Conservation (phyloP, 1,140 invertebrate genomes). For the Lepidurus couesii region DNA sequence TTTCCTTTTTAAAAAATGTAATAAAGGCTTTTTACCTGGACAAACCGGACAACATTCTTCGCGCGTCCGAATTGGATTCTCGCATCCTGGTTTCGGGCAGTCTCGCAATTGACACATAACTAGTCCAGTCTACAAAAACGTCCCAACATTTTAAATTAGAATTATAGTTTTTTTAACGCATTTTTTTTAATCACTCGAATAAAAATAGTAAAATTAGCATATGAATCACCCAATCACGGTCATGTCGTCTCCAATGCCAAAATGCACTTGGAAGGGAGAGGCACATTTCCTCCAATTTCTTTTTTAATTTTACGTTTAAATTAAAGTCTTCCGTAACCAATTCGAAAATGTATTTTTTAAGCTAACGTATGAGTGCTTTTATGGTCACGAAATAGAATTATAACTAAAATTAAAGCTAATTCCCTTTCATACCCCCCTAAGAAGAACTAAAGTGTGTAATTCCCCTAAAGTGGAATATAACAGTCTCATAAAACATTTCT, state of each 20-base stretch:
- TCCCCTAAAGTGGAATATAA: too few species aligned
- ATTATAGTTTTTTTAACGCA: not conserved
- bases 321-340: too few species aligned
- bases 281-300: not conserved
- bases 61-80: conserved; percentile 32
- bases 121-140: conserved; percentile 33
- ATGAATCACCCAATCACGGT: too few species aligned
- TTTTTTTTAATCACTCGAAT: not conserved
- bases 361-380: too few species aligned
- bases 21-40: conserved; percentile 30
- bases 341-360: too few species aligned
- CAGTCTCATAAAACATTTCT: too few species aligned
- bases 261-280: not conserved
- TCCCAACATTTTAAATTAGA: not conserved
- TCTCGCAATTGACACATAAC: conserved; percentile 33
- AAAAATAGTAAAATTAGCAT: too few species aligned
- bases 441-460: too few species aligned
- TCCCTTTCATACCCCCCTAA: too few species aligned
- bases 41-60: conserved; percentile 36
- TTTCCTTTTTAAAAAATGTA: not conserved
- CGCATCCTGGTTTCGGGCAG: conserved; percentile 33
- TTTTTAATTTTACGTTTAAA: too few species aligned
- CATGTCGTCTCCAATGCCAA: not conserved
- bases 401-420: too few species aligned
- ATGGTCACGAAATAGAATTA: too few species aligned